phyloP scores from a whole-genome alignment of 2,888 invertebrate genomes.

The Trachelus tabidus region DNA sequence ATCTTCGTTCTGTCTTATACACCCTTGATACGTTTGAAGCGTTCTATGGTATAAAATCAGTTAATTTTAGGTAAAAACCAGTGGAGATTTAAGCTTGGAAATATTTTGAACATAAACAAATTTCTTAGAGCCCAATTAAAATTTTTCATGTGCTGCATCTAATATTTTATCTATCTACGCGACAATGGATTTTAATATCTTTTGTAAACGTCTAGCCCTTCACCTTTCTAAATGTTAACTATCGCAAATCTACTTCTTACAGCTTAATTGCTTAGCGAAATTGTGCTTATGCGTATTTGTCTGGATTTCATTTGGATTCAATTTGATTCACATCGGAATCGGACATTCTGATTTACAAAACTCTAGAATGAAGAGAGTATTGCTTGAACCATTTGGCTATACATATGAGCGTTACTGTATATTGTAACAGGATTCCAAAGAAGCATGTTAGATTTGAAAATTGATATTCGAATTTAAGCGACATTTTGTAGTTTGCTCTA shows the following conservation, averaged over 20 bases:
- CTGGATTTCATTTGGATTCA: conserved; percentile 29
- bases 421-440: neutral
- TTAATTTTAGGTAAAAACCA: neutral
- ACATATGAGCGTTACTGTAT: neutral
- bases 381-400: neutral
- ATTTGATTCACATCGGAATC: conserved; percentile 34
- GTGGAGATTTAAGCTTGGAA: neutral
- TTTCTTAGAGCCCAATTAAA: neutral
- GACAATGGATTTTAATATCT: neutral
- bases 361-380: neutral
- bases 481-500: neutral
- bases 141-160: neutral
- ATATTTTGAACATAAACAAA: neutral
- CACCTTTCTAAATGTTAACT: neutral
- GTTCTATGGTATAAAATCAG: neutral
- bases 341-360: neutral
- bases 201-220: neutral
- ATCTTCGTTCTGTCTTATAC: neutral
- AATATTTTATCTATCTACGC: neutral
- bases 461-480: neutral
- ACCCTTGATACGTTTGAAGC: neutral
- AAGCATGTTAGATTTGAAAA: neutral
- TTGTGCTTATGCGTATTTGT: conserved; percentile 31
- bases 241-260: neutral
- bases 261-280: conserved; percentile 14